These are phyloP conservation scores for Scomber colias DNA, from an alignment of 2,113 vertebrate genomes.

Conservation along the genomic window DNA sequence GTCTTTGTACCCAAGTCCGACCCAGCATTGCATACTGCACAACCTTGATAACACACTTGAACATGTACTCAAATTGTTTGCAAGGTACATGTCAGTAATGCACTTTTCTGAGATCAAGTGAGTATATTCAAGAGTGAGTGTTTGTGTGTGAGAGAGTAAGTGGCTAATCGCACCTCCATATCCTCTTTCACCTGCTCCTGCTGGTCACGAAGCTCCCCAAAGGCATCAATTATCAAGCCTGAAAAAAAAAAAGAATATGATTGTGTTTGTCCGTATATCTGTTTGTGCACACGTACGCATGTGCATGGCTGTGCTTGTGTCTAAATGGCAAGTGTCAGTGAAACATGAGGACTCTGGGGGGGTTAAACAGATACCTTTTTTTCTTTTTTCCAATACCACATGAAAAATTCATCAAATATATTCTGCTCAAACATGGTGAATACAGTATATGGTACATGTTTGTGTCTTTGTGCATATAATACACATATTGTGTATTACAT, in stretches of 20 bases:
- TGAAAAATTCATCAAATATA: constrained; percentile 30
- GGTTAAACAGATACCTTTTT: neutral
- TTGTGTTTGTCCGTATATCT: neutral
- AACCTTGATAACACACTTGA: neutral
- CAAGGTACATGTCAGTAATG: neutral
- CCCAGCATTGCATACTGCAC: neutral
- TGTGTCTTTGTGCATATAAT: neutral
- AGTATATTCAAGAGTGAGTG: neutral
- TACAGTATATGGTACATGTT: neutral
- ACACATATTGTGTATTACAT: neutral
- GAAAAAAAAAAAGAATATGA: constrained; percentile 11
- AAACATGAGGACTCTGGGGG: neutral
- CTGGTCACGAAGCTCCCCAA: constrained; percentile 81
- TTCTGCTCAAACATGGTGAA: neutral
- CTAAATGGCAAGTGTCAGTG: constrained; percentile 2
- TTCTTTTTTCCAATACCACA: neutral
- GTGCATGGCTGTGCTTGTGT: neutral
- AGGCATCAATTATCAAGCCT: constrained; percentile 83
- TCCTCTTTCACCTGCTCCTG: constrained; percentile 83
- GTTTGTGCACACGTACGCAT: neutral
- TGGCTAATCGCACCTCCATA: constrained; percentile 74
- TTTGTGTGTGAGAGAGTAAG: neutral
- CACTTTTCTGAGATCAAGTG: neutral
- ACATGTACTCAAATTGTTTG: neutral
- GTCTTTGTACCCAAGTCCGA: neutral